phyloP scores from a whole-genome alignment of 1,140 invertebrate species.

The Procambarus clarkii region DNA sequence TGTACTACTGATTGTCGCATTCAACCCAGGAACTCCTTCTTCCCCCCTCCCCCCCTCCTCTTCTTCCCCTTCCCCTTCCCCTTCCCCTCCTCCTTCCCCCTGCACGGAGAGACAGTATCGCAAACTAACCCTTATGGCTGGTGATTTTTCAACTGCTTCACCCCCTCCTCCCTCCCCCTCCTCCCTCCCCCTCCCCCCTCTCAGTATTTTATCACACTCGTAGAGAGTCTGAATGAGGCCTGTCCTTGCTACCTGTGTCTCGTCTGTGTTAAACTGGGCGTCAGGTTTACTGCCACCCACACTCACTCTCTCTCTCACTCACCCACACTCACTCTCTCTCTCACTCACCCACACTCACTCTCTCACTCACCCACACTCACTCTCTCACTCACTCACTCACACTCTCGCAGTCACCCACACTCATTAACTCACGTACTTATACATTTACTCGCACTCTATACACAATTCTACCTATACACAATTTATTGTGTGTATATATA shows the following conservation, averaged over 20 bases:
- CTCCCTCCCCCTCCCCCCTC: too few relatives aligned
- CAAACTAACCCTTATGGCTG: conserved; percentile 53
- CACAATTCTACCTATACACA: too few relatives aligned
- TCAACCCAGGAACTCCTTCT: conserved; percentile 37
- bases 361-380: too few relatives aligned
- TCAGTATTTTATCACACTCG: conserved; percentile 64
- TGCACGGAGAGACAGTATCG: conserved; percentile 50
- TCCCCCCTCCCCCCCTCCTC: too few relatives aligned
- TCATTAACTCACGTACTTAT: neutral
- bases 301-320: conserved; percentile 8
- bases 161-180: too few relatives aligned
- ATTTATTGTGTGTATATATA: too few relatives aligned
- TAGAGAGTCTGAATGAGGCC: conserved; percentile 52
- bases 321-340: too few relatives aligned
- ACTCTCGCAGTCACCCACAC: neutral
- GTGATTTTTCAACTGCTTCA: conserved; percentile 64
- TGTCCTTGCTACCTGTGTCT: conserved; percentile 52
- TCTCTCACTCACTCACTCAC: neutral
- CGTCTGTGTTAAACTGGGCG: conserved; percentile 12
- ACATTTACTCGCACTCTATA: too few relatives aligned
- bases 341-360: too few relatives aligned
- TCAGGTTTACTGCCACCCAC: neutral
- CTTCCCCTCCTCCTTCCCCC: conserved; percentile 5
- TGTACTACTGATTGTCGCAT: conserved; percentile 67
- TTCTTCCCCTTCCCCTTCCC: conserved; percentile 24